Base-by-base conservation (phyloP, 2,888 invertebrate genomes). In the Yponomeuta evonymella region DNA sequence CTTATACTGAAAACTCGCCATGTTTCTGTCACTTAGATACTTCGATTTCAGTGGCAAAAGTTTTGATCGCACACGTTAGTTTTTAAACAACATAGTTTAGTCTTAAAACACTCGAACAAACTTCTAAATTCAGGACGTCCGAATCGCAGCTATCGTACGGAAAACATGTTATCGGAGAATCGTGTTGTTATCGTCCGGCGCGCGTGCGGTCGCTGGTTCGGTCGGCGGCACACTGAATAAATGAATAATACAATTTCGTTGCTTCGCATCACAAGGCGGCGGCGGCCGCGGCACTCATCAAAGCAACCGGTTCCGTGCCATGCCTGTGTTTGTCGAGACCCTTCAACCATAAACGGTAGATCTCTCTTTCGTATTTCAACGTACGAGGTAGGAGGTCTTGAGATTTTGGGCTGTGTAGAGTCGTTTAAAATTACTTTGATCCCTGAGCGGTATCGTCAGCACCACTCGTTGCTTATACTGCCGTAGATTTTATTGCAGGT, bases 241-340 rank as follows among this genome's bases (percentile, higher is more conserved):
- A 76, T 78, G 83, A 85, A 78, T 81, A 58, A 58, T 58, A 58
- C 51, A 58, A 58, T 58, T 58, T 58, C 51, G 51, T 58, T 58
- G 77, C 63, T 72, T 71, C 62, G 62, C 66, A 72, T 63, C 66
- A 48, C 68, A 64, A 48, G 33, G 67, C 67, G 23, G 67, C 67
- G 23, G 23, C 23, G 70, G 71, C 66, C 23, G 70, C 70, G 70
- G 36, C 83, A 83, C 86, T 80, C 80, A 81, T 79, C 84, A 83
- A 88, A 90, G 82, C 85, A 90, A 90, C 90, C 90, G 89, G 90
- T 91, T 83, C 86, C 81, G 84, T 83, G 79, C 81, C 87, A 81
- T 86, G 89, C 89, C 90, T 89, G 85, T 90, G 88, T 88, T 88
- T 82, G 84, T 58, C 4, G 5, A 58, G 51, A 58, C 51, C 15